These are phyloP conservation scores for Picus viridis DNA, from an alignment of 2,797 vertebrate genomes.

Conservation along the genomic window DNA sequence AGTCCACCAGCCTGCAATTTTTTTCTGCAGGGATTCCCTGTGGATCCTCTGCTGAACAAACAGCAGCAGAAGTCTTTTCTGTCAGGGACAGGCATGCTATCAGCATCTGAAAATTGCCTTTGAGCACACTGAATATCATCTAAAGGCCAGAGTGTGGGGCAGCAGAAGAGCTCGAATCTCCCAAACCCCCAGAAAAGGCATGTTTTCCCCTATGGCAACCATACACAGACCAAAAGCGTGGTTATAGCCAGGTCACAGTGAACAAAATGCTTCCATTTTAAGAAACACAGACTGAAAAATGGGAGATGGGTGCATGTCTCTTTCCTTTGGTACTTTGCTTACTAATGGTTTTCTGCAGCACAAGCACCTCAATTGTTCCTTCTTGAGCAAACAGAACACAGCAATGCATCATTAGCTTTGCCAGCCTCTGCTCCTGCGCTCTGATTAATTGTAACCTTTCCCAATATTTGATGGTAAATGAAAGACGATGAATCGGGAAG, in stretches of 20 bases:
- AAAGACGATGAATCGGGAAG: constrained; percentile 35
- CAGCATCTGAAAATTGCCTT: neutral
- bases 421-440: neutral
- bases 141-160: neutral
- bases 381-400: neutral
- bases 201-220: neutral
- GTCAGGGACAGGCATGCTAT: rapidly evolving
- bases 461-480: constrained; percentile 24
- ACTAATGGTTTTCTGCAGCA: constrained; percentile 27
- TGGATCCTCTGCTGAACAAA: neutral
- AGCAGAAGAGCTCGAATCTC: neutral
- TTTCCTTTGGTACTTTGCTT: constrained; percentile 15
- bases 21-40: neutral
- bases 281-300: neutral
- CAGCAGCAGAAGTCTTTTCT: neutral
- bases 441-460: constrained; percentile 66
- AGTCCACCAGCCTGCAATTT: neutral
- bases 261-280: neutral
- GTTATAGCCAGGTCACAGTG: rapidly evolving
- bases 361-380: constrained; percentile 14
- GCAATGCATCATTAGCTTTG: constrained; percentile 10
- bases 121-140: neutral
- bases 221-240: neutral
- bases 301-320: neutral
- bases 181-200: neutral